A percentile compares a stretch with the other conserved stretches of the same genome.
phyloP scores from a whole-genome alignment of 2,113 vertebrate species.

The Malurus melanocephalus region DNA sequence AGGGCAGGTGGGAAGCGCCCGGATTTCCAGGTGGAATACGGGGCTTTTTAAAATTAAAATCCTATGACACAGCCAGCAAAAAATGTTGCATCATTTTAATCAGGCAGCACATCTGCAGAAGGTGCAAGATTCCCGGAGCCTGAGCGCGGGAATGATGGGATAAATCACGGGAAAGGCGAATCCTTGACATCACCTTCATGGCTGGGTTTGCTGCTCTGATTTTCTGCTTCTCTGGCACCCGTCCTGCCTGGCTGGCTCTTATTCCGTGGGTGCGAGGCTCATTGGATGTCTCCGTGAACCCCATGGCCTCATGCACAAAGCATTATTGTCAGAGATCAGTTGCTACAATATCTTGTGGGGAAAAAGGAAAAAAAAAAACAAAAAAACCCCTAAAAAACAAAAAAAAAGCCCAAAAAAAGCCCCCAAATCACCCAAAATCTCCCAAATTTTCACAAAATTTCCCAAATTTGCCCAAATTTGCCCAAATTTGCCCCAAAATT shows the following conservation, averaged over 20 bases:
- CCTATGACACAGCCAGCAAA: background rate
- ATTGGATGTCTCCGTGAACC: background rate
- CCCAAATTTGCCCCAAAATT: too few relatives aligned
- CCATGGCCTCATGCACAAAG: accelerated
- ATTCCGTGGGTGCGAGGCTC: background rate
- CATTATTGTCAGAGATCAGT: too few relatives aligned
- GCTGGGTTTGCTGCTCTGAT: background rate
- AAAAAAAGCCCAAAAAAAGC: too few relatives aligned
- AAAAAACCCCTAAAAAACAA: too few relatives aligned
- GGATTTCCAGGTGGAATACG: background rate
- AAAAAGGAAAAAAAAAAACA: too few relatives aligned
- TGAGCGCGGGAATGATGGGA: background rate
- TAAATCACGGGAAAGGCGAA: background rate
- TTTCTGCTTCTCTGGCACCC: background rate
- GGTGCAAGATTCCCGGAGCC: conserved; percentile 50
- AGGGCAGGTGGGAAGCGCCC: background rate
- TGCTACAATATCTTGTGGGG: too few relatives aligned
- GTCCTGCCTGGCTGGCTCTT: background rate
- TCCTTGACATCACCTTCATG: conserved; percentile 39
- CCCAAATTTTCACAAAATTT: too few relatives aligned
- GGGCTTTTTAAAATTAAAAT: background rate
- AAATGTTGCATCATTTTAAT: conserved; percentile 37
- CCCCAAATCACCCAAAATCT: too few relatives aligned
- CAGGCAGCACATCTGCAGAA: conserved; percentile 37
- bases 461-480: too few relatives aligned